Conservation (phyloP, 2,888 invertebrate genomes). For the Psylliodes chrysocephalus region DNA sequence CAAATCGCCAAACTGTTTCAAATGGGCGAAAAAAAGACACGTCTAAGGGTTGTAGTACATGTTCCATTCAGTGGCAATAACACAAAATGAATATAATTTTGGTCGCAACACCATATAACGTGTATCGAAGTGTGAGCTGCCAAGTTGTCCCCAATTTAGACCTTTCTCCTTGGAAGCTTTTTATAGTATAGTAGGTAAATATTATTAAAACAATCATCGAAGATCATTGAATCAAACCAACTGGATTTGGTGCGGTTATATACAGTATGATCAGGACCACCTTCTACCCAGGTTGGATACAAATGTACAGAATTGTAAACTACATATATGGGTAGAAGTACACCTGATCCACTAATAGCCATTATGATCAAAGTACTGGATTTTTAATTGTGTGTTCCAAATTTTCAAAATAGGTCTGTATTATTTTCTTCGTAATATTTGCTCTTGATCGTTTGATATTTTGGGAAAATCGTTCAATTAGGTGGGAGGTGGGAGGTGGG, state of each 20-base stretch:
- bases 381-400: conserved; percentile 27
- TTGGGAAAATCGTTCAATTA: not conserved
- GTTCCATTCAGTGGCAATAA: too few species aligned
- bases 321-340: conserved; percentile 38
- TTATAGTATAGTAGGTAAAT: too few species aligned
- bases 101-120: too few species aligned
- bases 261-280: conserved; percentile 18
- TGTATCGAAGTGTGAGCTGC: too few species aligned
- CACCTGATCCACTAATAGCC: conserved; percentile 35
- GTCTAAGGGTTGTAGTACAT: too few species aligned
- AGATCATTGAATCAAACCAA: too few species aligned
- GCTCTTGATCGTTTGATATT: conserved; percentile 5
- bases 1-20: too few species aligned
- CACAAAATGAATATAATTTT: too few species aligned
- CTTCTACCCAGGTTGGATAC: conserved; percentile 39
- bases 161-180: too few species aligned
- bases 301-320: conserved; percentile 39
- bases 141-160: too few species aligned
- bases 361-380: conserved; percentile 41
- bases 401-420: conserved; percentile 1
- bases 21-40: too few species aligned
- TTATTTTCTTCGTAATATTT: not conserved
- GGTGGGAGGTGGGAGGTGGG: too few species aligned
- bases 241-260: conserved; percentile 34
- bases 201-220: conserved; percentile 35